Evolutionary conservation across 2,113 vertebrate genomes (phyloP), one percentile per base, ranked within the genome.

Genomic region (Pogona vitticeps): DNA sequence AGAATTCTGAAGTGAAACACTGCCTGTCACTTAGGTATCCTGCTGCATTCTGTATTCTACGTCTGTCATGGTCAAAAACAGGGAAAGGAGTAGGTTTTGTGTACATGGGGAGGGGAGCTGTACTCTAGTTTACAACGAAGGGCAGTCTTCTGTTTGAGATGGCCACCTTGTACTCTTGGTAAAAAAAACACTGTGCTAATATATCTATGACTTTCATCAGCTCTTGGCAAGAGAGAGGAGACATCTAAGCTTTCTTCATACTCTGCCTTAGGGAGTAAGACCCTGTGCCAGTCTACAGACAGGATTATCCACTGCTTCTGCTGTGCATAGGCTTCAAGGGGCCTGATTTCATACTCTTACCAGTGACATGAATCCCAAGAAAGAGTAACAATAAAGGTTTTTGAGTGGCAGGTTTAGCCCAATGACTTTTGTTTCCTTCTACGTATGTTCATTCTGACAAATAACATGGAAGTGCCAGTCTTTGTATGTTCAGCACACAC

Each of bases 21-120:
- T 31, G 36, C 26, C 59, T 80, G 68, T 61, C 80, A 77, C 26
- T 59, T 73, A 21, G 13, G 12, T 21, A 70, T 78, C 38, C 42
- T 76, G 73, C 46, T 33, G 76, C 59, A 58, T 79, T 84, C 21
- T 86, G 65, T 83, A 18, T 58, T n/a, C 82, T 1, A 3, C 71
- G 28, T 61, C 31, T 33, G 86, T 80, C 88, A n/a, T 85, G 31
- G 8, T 89, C 82, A 59, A 80, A 87, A 76, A n/a, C 85, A 86
- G 85, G 38, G 56, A 73, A 21, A 73, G 20, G 67, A 73, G 23
- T 84, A 84, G 15, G 10, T 76, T 75, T 81, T 58, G 56, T 70
- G 63, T n/a, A 56, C n/a, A n/a, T 65, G n/a, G 52, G 83, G 1
- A 3, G 72, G n/a, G 71, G 59, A 85, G 52, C 38, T 88, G 6